Evolutionary conservation across 1,140 invertebrate genomes (phyloP).

Genomic region (Kradibia gibbosae): DNA sequence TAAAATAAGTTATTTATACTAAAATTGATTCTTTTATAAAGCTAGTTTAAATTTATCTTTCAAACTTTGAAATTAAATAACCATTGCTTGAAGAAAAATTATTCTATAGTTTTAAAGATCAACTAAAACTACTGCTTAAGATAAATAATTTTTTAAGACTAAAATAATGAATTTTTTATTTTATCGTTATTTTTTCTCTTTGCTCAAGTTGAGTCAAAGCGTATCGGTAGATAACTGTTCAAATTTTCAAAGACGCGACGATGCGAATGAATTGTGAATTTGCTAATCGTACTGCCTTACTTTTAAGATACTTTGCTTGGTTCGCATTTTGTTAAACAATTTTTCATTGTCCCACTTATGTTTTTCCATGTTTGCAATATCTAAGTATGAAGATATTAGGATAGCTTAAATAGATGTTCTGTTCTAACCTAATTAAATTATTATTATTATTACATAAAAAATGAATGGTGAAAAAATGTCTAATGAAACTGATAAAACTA

Average conservation of each 20-base stretch:
- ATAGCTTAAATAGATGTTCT: neutral
- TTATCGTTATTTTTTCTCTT: conserved; percentile 37
- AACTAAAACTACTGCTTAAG: conserved; percentile 34
- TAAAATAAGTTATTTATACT: conserved; percentile 47
- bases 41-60: conserved; percentile 36
- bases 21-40: conserved; percentile 45
- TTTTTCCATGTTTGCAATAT: neutral
- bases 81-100: conserved; percentile 23
- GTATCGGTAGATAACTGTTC: conserved; percentile 36
- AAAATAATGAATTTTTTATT: conserved; percentile 41
- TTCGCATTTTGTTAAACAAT: conserved; percentile 33
- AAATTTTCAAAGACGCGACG: conserved; percentile 35
- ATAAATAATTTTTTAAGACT: conserved; percentile 41
- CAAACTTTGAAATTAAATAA: conserved; percentile 14
- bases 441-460: neutral
- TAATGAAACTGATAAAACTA: conserved; percentile 9
- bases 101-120: conserved; percentile 26
- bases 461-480: conserved; percentile 3
- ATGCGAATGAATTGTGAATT: conserved; percentile 45
- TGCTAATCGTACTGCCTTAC: conserved; percentile 40
- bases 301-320: conserved; percentile 39
- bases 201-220: conserved; percentile 18
- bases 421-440: neutral
- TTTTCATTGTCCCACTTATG: neutral
- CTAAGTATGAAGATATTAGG: neutral